These are phyloP conservation scores for Trematomus loennbergii DNA, from an alignment of 2,113 vertebrate genomes.

Conservation along the genomic window DNA sequence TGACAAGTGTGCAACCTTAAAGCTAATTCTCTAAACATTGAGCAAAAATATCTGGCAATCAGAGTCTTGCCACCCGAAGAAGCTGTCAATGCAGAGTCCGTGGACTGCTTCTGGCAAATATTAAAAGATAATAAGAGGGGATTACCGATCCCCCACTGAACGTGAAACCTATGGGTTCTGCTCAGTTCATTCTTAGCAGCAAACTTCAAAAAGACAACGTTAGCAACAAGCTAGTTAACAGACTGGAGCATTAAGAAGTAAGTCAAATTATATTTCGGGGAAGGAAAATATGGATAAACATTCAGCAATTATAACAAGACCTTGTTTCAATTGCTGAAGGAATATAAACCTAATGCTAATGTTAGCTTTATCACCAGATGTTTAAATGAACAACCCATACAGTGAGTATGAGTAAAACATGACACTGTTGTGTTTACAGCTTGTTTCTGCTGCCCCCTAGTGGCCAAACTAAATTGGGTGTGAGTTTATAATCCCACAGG, in stretches of 20 bases:
- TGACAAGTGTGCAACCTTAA: too few species aligned
- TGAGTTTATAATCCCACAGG: neutral
- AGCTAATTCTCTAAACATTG: too few species aligned
- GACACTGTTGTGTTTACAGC: neutral
- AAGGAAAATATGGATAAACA: neutral
- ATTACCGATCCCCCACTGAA: too few species aligned
- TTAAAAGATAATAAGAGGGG: too few species aligned
- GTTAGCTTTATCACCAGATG: neutral
- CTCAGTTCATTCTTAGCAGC: neutral
- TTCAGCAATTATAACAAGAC: too few species aligned
- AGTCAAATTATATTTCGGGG: neutral
- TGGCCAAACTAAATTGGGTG: neutral
- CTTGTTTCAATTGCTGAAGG: too few species aligned
- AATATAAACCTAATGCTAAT: neutral
- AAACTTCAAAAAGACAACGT: neutral
- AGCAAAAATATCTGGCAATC: too few species aligned
- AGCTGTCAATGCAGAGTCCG: too few species aligned
- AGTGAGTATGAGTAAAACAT: neutral
- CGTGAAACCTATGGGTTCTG: too few species aligned
- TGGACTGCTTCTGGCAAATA: too few species aligned
- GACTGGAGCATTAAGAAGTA: neutral
- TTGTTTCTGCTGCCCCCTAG: neutral
- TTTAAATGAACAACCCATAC: neutral
- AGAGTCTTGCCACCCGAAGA: too few species aligned
- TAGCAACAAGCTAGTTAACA: neutral